phyloP scores from a whole-genome alignment of 2,797 vertebrate species.

The Delichon dasypus region DNA sequence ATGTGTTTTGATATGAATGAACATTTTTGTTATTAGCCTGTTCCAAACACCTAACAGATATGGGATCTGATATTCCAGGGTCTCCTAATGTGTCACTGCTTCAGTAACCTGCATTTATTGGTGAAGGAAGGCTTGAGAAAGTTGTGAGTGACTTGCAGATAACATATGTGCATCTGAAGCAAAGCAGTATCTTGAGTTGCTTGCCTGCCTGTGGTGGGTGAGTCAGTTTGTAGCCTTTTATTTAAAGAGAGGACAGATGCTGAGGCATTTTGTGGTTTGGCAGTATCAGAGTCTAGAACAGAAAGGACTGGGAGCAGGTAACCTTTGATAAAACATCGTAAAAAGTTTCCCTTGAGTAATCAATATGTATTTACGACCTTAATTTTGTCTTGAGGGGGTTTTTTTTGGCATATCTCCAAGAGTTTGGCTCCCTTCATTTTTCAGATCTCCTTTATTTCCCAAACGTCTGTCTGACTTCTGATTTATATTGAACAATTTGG shows the following conservation, averaged over 20 bases:
- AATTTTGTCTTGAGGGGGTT: slow-evolving; percentile 31
- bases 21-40: neutral
- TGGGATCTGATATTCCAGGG: neutral
- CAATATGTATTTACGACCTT: slow-evolving; percentile 34
- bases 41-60: neutral
- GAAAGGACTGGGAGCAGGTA: slow-evolving; percentile 10
- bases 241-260: neutral
- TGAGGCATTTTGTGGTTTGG: neutral
- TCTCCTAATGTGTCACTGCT: neutral
- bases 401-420: slow-evolving; percentile 25
- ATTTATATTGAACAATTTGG: neutral
- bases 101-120: neutral
- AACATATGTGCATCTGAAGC: neutral
- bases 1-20: neutral
- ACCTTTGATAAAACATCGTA: slow-evolving; percentile 36
- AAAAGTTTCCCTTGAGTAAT: slow-evolving; percentile 38
- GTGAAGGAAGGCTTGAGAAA: neutral
- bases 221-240: neutral
- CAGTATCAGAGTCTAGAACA: neutral
- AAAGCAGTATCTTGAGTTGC: neutral
- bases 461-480: neutral
- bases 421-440: neutral
- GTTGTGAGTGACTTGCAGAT: neutral
- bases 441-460: slow-evolving; percentile 47
- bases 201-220: neutral